Percentiles rank a stretch among this genome's conserved stretches.
These are phyloP conservation scores for Zaprionus obscuricornis DNA, from an alignment of 2,888 invertebrate genomes.

Conservation along the genomic window DNA sequence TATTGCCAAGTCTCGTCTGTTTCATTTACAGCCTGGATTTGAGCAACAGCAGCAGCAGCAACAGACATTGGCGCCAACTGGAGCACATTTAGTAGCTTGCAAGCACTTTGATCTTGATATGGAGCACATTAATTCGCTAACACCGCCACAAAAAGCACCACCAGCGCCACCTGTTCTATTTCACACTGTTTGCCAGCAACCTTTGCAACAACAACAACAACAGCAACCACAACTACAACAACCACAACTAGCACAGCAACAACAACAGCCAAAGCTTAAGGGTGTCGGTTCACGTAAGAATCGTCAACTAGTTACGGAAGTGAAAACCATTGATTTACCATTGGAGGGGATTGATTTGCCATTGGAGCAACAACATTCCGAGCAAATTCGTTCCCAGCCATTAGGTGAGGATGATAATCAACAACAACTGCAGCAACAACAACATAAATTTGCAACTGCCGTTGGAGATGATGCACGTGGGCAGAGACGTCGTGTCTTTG, in stretches of 20 bases:
- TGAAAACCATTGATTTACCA: constrained; percentile 70
- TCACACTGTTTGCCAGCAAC: constrained; percentile 63
- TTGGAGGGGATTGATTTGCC: constrained; percentile 60
- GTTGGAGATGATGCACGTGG: constrained; percentile 70
- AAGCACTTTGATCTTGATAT: constrained; percentile 79
- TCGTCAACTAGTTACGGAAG: constrained; percentile 80
- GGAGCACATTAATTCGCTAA: constrained; percentile 79
- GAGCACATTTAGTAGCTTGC: constrained; percentile 65
- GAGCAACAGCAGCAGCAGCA: constrained; percentile 74
- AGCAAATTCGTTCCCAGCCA: constrained; percentile 84
- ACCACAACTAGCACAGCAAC: constrained; percentile 43
- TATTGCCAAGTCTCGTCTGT: constrained; percentile 82
- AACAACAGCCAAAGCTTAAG: constrained; percentile 69
- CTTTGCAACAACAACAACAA: constrained; percentile 52
- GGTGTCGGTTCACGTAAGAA: constrained; percentile 81
- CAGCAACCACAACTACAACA: constrained; percentile 26
- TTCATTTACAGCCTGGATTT: constrained; percentile 83
- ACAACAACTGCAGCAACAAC: constrained; percentile 36
- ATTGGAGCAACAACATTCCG: constrained; percentile 68
- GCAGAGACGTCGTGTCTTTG: constrained; percentile 76
- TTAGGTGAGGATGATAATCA: constrained; percentile 82
- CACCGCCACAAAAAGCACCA: constrained; percentile 78
- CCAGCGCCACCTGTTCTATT: constrained; percentile 76
- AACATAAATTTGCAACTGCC: no score
- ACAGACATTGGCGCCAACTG: constrained; percentile 53